phyloP scores from a whole-genome alignment of 30 jellyfish, hydroid and myxozoan genomes.

The Hydractinia symbiolongicarpus region DNA sequence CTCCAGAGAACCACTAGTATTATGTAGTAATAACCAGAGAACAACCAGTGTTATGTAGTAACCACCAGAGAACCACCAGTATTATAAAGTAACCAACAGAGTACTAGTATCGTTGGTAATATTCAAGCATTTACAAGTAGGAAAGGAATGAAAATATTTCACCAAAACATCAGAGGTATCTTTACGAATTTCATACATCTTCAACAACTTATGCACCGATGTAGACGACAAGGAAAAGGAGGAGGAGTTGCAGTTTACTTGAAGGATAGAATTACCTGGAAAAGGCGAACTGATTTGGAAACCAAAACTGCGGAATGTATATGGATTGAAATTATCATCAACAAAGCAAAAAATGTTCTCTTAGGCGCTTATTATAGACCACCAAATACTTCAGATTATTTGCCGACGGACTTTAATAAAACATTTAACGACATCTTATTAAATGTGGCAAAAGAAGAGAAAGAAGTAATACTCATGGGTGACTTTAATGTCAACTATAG shows the following conservation, averaged over 20 bases:
- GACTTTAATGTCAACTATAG: slow-evolving; percentile 52
- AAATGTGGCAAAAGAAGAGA: neutral
- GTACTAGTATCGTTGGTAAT: too few species aligned
- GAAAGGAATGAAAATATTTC: too few species aligned
- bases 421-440: neutral
- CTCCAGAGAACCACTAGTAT: too few species aligned
- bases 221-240: neutral
- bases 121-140: too few species aligned
- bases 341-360: slow-evolving; percentile 1
- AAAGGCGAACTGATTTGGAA: neutral
- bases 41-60: too few species aligned
- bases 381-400: neutral
- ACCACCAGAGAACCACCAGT: too few species aligned
- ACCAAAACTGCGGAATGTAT: neutral
- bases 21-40: too few species aligned
- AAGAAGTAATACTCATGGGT: slow-evolving; percentile 59
- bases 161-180: too few species aligned
- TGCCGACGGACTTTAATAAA: slow-evolving; percentile 13
- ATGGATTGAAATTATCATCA: neutral
- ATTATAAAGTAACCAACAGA: too few species aligned
- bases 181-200: too few species aligned
- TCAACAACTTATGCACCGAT: too few species aligned
- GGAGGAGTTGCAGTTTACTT: slow-evolving; percentile 2
- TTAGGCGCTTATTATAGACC: neutral
- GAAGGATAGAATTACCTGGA: neutral